A percentile compares a stretch with the other conserved stretches of the same genome.
These are phyloP conservation scores for Oopsacas minuta DNA, from an alignment of 37 sponge, comb jelly and placozoan genomes.

Conservation along the genomic window DNA sequence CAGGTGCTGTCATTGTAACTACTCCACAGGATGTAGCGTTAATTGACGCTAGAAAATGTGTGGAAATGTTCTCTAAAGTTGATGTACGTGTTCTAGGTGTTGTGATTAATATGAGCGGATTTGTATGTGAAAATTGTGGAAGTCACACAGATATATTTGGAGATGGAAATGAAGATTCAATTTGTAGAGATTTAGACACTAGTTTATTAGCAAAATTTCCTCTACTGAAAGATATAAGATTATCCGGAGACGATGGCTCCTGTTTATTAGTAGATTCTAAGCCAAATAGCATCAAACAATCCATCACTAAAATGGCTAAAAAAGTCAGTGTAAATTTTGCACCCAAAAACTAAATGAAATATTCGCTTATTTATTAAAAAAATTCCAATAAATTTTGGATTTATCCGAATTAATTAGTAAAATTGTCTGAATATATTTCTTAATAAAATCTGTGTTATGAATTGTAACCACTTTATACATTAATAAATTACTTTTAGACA, in stretches of 20 bases:
- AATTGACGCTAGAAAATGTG: constrained; percentile 70
- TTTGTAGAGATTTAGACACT: constrained; percentile 41
- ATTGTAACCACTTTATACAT: no score
- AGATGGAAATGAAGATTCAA: constrained; percentile 36
- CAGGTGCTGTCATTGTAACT: constrained; percentile 71
- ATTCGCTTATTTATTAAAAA: no score
- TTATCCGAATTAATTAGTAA: no score
- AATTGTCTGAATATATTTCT: no score
- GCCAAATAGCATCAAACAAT: not conserved
- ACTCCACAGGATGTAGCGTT: constrained; percentile 91
- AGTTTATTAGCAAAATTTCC: constrained; percentile 41
- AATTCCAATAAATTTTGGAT: no score
- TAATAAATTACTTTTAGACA: no score
- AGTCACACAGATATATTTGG: constrained; percentile 66
- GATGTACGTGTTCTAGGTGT: constrained; percentile 68
- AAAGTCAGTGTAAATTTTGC: not conserved
- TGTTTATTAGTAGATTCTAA: not conserved
- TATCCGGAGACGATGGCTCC: not conserved
- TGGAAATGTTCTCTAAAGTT: constrained; percentile 87
- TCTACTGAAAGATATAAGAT: not conserved
- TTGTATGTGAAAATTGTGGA: constrained; percentile 70
- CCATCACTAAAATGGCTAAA: not conserved
- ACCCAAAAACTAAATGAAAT: no score
- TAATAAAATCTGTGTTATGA: no score
- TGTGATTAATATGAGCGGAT: constrained; percentile 86